phyloP scores from a whole-genome alignment of 2,888 invertebrate genomes.

The Danaus chrysippus region DNA sequence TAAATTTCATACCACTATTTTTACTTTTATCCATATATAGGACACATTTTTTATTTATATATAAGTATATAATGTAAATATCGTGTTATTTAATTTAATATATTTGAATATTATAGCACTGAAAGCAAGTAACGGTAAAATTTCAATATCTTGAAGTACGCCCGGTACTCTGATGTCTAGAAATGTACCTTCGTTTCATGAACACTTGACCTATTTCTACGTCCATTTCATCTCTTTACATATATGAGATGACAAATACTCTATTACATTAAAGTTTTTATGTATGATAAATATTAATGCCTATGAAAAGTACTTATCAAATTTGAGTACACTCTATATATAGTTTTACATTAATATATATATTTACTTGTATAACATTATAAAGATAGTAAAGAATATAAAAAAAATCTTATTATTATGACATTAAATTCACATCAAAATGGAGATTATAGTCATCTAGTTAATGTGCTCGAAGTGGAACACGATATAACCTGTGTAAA shows the following conservation, averaged over 20 bases:
- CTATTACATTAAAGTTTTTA: slow-evolving; percentile 32
- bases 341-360: too few species aligned
- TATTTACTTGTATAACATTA: too few species aligned
- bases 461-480: background rate
- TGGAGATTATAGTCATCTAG: background rate
- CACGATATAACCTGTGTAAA: slow-evolving; percentile 13
- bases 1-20: too few species aligned
- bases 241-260: slow-evolving; percentile 37
- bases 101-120: too few species aligned
- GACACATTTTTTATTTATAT: too few species aligned
- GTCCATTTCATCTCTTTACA: slow-evolving; percentile 28
- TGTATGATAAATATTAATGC: slow-evolving; percentile 22
- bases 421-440: too few species aligned
- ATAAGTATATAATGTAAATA: too few species aligned
- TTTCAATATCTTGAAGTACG: slow-evolving; percentile 12
- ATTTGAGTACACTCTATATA: too few species aligned
- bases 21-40: too few species aligned
- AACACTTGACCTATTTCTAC: slow-evolving; percentile 28
- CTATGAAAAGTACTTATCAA: background rate
- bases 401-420: too few species aligned
- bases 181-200: slow-evolving; percentile 30
- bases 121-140: slow-evolving; percentile 43
- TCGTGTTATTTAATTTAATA: too few species aligned
- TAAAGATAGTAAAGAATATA: too few species aligned
- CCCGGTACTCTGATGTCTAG: slow-evolving; percentile 28